Evolutionary conservation across 1,140 invertebrate genomes (phyloP).

Genomic region (Drosophila subpulchrella): DNA sequence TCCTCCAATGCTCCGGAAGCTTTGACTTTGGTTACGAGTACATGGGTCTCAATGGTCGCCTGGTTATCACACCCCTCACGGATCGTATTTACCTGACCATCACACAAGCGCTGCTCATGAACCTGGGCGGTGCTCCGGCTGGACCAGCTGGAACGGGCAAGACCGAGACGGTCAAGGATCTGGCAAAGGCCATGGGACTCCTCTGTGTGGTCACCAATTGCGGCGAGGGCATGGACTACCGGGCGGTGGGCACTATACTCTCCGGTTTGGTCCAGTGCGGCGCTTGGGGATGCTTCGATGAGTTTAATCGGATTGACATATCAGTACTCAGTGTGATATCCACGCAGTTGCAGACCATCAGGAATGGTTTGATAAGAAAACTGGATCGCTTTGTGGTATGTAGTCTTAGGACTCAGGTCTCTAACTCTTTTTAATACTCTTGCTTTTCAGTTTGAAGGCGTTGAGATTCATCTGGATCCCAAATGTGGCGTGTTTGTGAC

Average conservation of each 20-base stretch:
- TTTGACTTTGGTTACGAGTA: slow-evolving; percentile 98
- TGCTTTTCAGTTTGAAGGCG: slow-evolving; percentile 90
- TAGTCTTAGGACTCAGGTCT: background rate
- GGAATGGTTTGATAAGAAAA: slow-evolving; percentile 91
- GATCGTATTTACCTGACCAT: slow-evolving; percentile 96
- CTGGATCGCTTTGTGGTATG: slow-evolving; percentile 90
- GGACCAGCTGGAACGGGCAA: slow-evolving; percentile 93
- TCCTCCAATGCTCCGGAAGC: slow-evolving; percentile 92
- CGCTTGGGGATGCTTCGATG: slow-evolving; percentile 96
- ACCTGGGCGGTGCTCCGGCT: slow-evolving; percentile 94
- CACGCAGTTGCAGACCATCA: slow-evolving; percentile 94
- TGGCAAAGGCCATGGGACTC: slow-evolving; percentile 94
- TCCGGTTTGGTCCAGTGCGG: slow-evolving; percentile 90
- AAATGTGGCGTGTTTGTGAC: slow-evolving; percentile 97
- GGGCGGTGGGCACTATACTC: slow-evolving; percentile 93
- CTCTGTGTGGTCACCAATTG: slow-evolving; percentile 96
- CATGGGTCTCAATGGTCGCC: slow-evolving; percentile 95
- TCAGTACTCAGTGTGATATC: slow-evolving; percentile 96
- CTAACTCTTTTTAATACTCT: background rate
- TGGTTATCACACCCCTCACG: slow-evolving; percentile 96
- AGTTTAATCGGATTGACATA: slow-evolving; percentile 96
- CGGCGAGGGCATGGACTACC: slow-evolving; percentile 95
- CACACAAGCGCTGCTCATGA: slow-evolving; percentile 95
- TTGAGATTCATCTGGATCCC: slow-evolving; percentile 91
- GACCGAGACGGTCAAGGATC: slow-evolving; percentile 95